These are phyloP conservation scores for Andrena praecox DNA, from an alignment of 2,888 invertebrate genomes.

Conservation along the genomic window DNA sequence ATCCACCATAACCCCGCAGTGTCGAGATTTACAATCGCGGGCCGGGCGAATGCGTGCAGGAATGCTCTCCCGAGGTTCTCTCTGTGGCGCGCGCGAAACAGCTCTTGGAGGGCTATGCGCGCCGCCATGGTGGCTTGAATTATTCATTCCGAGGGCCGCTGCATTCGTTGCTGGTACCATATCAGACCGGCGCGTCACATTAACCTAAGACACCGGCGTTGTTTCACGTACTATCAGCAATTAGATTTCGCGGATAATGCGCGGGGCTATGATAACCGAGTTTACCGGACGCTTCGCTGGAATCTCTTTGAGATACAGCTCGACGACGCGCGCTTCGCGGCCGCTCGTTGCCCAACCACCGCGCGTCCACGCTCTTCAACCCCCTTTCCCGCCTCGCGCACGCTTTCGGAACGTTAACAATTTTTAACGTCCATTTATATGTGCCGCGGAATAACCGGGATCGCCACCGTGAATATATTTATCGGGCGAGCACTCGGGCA, in stretches of 20 bases:
- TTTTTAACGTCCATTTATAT: conserved; percentile 61
- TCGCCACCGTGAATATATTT: conserved; percentile 58
- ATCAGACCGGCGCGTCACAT: conserved; percentile 66
- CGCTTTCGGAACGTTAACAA: conserved; percentile 42
- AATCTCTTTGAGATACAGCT: conserved; percentile 47
- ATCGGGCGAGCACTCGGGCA: conserved; percentile 19
- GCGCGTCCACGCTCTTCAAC: not conserved
- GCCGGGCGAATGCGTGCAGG: conserved; percentile 81
- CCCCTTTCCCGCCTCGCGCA: not conserved
- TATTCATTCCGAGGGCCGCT: conserved; percentile 78
- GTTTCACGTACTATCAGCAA: conserved; percentile 71
- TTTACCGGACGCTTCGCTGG: conserved; percentile 49
- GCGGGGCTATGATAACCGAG: conserved; percentile 59
- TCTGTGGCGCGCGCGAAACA: conserved; percentile 54
- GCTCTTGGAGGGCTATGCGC: conserved; percentile 66
- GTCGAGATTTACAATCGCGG: conserved; percentile 80
- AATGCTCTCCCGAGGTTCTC: conserved; percentile 78
- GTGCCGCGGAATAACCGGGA: conserved; percentile 38
- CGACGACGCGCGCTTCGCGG: conserved; percentile 25
- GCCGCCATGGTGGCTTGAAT: conserved; percentile 78
- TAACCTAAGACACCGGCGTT: conserved; percentile 70
- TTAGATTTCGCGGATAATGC: conserved; percentile 73
- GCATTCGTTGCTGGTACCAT: conserved; percentile 72
- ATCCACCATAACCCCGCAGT: conserved; percentile 76
- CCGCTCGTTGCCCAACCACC: conserved; percentile 15